Conservation (phyloP, 1,140 invertebrate genomes). For the Sinella curviseta region DNA sequence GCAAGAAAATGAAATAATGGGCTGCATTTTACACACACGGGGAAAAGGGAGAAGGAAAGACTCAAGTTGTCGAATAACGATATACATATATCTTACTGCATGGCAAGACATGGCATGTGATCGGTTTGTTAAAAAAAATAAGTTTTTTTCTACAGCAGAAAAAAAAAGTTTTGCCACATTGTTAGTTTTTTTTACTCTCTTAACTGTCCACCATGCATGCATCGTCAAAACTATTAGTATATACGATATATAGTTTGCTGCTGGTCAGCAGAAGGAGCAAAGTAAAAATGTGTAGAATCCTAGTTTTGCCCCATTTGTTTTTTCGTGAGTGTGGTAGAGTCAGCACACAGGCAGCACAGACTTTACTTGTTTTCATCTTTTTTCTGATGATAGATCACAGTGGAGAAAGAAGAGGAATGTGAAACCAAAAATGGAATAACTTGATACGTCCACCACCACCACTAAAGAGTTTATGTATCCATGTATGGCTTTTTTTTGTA, state of each 20-base stretch:
- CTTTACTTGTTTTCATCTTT: not conserved
- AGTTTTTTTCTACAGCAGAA: slow-evolving; percentile 3
- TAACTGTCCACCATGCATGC: not conserved
- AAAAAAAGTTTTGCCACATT: slow-evolving; percentile 10
- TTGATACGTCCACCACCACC: not conserved
- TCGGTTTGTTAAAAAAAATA: slow-evolving; percentile 26
- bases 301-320: not conserved
- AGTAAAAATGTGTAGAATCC: slow-evolving; percentile 2
- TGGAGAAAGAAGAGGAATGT: slow-evolving; percentile 17
- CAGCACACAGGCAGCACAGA: too few species aligned
- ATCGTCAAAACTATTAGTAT: too few species aligned
- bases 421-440: slow-evolving; percentile 2
- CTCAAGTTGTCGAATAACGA: not conserved
- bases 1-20: slow-evolving; percentile 4
- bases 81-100: slow-evolving; percentile 10
- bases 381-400: slow-evolving; percentile 19
- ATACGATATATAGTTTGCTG: too few species aligned
- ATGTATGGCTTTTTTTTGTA: too few species aligned
- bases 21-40: not conserved
- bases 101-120: slow-evolving; percentile 19
- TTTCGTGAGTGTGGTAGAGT: not conserved
- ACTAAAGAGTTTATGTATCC: too few species aligned
- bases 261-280: too few species aligned
- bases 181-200: not conserved
- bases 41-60: not conserved